Conservation (phyloP, 2,113 vertebrate genomes). For the Alligator mississippiensis region DNA sequence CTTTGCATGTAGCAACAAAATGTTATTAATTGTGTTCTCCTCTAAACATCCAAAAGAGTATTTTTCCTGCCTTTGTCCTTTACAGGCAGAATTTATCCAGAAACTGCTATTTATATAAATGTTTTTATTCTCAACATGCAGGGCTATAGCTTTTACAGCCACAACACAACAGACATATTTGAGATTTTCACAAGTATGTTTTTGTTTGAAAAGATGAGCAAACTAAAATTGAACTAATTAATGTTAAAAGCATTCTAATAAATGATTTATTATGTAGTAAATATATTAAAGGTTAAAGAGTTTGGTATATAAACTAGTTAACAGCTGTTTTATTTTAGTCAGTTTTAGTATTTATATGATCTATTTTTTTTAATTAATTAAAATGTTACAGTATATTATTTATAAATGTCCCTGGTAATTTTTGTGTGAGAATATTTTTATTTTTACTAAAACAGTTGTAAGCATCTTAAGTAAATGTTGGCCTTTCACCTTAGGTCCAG, state of each 20-base stretch:
- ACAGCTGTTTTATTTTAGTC: background rate
- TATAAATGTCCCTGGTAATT: background rate
- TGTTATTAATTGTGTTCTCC: background rate
- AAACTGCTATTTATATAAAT: background rate
- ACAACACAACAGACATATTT: background rate
- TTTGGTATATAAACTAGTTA: background rate
- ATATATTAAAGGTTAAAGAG: background rate
- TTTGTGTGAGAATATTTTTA: background rate
- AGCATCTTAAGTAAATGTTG: background rate
- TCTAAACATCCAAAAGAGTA: background rate
- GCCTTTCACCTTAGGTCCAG: slow-evolving; percentile 59
- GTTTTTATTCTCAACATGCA: background rate
- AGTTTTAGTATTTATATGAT: background rate
- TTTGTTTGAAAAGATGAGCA: background rate
- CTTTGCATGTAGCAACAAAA: background rate
- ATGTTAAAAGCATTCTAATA: background rate
- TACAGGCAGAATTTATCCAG: background rate
- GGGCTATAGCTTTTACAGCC: background rate
- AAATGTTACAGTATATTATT: background rate
- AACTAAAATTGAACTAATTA: background rate
- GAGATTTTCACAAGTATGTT: background rate
- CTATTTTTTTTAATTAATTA: background rate
- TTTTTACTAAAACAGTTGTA: background rate
- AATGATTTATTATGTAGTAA: background rate
- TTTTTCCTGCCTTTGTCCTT: background rate